These are phyloP conservation scores for Zaprionus vittiger DNA, from an alignment of 1,140 invertebrate species.

Conservation along the genomic window DNA sequence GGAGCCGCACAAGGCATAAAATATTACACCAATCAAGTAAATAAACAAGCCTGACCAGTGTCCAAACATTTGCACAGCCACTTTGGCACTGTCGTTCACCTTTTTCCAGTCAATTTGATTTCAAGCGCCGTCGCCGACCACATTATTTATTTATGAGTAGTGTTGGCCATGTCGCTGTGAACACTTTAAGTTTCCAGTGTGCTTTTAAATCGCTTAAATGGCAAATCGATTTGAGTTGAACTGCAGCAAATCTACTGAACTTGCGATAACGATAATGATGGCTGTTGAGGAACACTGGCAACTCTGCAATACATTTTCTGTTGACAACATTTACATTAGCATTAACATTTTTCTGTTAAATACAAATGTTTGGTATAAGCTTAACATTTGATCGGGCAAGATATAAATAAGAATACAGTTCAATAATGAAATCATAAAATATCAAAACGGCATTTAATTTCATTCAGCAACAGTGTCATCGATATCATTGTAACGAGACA, in stretches of 20 bases:
- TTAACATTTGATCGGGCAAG: no score
- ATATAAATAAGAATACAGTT: no score
- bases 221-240: no score
- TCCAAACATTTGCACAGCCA: constrained; percentile 59
- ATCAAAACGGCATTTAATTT: no score
- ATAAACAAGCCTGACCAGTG: constrained; percentile 52
- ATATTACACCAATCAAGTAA: constrained; percentile 56
- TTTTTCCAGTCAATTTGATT: constrained; percentile 69
- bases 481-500: not conserved
- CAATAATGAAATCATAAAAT: no score
- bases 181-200: constrained; percentile 14
- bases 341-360: no score
- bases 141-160: constrained; percentile 67
- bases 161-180: constrained; percentile 12
- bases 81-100: constrained; percentile 40
- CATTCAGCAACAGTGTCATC: not conserved
- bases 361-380: no score
- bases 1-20: constrained; percentile 15
- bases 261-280: not conserved
- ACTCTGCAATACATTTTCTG: no score
- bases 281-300: no score
- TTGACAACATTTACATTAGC: no score
- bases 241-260: no score
- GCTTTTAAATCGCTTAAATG: constrained; percentile 1
- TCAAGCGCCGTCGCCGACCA: constrained; percentile 44